Conservation (phyloP, 2,113 vertebrate genomes). For the Xerus inauris region DNA sequence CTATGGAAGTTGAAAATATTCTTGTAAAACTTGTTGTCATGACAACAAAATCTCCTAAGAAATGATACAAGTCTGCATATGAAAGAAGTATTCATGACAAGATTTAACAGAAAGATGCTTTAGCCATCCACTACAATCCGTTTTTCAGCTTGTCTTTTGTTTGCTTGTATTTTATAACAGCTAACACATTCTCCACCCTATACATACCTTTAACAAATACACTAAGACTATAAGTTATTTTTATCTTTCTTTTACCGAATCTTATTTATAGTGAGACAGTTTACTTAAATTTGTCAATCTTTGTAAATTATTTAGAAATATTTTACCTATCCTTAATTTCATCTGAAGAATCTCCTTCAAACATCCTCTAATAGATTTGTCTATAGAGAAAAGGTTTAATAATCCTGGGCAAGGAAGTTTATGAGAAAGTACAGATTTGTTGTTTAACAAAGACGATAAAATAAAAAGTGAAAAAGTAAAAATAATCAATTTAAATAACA, state of each 20-base stretch:
- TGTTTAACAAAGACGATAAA: constrained; percentile 25
- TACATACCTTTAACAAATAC: constrained; percentile 71
- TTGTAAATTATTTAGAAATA: constrained; percentile 24
- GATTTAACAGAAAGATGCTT: constrained; percentile 71
- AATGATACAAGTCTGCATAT: constrained; percentile 80
- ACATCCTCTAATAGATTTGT: neutral
- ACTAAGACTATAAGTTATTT: neutral
- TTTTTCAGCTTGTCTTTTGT: constrained; percentile 78
- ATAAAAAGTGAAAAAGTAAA: neutral
- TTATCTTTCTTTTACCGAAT: constrained; percentile 5
- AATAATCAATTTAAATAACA: constrained; percentile 18
- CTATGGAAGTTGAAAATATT: constrained; percentile 76
- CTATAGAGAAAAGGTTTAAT: neutral
- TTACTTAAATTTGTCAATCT: constrained; percentile 21
- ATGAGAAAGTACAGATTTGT: neutral
- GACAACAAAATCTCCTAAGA: constrained; percentile 87
- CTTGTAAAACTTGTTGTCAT: constrained; percentile 86
- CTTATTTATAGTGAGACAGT: neutral
- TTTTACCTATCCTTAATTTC: constrained; percentile 13
- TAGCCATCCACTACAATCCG: constrained; percentile 71
- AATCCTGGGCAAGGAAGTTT: neutral
- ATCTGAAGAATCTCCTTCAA: constrained; percentile 20
- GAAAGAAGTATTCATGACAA: constrained; percentile 81
- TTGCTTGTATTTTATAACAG: constrained; percentile 54
- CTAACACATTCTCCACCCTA: constrained; percentile 43